Percentiles rank a stretch among this genome's conserved stretches.
These are phyloP conservation scores for Zygogramma bicolorata DNA, from an alignment of 2,888 invertebrate genomes.

Conservation along the genomic window DNA sequence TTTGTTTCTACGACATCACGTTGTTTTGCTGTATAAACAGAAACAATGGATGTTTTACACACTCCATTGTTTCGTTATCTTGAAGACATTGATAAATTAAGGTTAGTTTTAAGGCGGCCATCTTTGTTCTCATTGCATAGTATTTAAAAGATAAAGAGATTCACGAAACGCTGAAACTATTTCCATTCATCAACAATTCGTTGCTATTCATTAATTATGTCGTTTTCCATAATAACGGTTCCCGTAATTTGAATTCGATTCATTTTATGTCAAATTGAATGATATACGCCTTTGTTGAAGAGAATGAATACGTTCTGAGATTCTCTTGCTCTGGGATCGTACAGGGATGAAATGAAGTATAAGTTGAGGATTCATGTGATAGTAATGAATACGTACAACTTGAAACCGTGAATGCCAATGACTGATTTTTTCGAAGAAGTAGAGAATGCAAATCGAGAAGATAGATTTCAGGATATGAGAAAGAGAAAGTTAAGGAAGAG, in stretches of 20 bases:
- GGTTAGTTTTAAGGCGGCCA: slow-evolving; percentile 68
- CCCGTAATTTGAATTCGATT: slow-evolving; percentile 29
- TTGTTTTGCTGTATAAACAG: slow-evolving; percentile 65
- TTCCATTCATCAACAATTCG: slow-evolving; percentile 48
- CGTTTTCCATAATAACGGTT: slow-evolving; percentile 33
- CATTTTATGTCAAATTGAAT: slow-evolving; percentile 22
- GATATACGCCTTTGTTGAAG: slow-evolving; percentile 4
- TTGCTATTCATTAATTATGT: slow-evolving; percentile 48
- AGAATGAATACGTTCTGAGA: neutral
- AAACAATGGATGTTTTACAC: slow-evolving; percentile 68
- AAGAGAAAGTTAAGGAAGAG: no score
- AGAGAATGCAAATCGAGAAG: no score
- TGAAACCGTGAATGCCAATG: no score
- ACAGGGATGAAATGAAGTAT: neutral
- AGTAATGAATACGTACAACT: no score
- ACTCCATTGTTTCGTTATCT: slow-evolving; percentile 68
- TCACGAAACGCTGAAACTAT: slow-evolving; percentile 46
- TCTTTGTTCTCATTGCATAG: slow-evolving; percentile 62
- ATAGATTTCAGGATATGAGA: no score
- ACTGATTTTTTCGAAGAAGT: no score
- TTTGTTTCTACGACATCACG: slow-evolving; percentile 64
- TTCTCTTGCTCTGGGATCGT: neutral
- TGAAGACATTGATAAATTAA: slow-evolving; percentile 69
- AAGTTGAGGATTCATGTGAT: no score
- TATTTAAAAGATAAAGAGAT: slow-evolving; percentile 59